These are phyloP conservation scores for Hydrotaea cyrtoneurina DNA, from an alignment of 2,888 invertebrate species.

Conservation along the genomic window DNA sequence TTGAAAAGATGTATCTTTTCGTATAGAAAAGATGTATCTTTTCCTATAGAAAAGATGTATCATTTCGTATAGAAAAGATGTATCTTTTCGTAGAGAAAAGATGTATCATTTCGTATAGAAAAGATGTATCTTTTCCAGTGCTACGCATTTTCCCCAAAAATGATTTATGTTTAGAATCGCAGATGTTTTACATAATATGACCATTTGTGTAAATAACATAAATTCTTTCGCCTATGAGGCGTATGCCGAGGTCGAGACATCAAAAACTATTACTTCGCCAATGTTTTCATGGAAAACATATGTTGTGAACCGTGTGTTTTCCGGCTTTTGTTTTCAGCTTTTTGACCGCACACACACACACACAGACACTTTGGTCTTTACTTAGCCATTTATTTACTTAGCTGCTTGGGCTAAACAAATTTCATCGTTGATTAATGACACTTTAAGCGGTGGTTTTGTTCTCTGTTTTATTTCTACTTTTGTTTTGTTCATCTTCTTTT, in stretches of 20 bases:
- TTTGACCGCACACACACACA: neutral
- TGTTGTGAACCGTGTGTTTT: neutral
- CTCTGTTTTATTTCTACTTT: neutral
- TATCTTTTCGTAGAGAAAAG: no score
- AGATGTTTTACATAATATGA: no score
- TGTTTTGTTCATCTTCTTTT: neutral
- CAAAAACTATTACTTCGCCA: neutral
- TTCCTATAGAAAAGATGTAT: no score
- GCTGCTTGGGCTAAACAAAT: slow-evolving; percentile 4
- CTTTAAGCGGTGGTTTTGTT: slow-evolving; percentile 6
- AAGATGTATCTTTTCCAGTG: no score
- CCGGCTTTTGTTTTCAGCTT: neutral
- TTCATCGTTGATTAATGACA: slow-evolving; percentile 20
- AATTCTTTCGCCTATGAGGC: neutral
- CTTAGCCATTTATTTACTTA: neutral
- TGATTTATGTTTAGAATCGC: no score
- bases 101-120: no score
- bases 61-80: no score
- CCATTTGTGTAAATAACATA: neutral
- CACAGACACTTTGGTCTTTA: neutral
- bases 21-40: no score
- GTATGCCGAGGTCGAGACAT: neutral
- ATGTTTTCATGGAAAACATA: neutral
- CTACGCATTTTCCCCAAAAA: no score
- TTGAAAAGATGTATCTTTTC: no score